phyloP scores from a whole-genome alignment of 2,113 vertebrate species.

The Perca fluviatilis region DNA sequence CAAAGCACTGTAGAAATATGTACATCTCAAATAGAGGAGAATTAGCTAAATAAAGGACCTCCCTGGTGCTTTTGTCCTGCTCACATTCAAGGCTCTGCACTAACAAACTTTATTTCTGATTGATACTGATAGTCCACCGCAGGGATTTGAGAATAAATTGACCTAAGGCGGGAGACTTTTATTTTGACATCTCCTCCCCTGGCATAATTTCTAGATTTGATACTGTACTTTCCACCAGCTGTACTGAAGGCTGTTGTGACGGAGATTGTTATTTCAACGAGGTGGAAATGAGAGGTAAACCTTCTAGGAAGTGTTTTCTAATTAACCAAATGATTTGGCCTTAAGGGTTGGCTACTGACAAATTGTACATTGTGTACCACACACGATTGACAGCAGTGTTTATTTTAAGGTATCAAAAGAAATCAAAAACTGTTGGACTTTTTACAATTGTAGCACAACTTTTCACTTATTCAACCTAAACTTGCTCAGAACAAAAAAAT shows the following conservation, averaged over 20 bases:
- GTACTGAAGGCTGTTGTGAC: constrained; percentile 65
- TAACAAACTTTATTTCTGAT: constrained; percentile 77
- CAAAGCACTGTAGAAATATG: constrained; percentile 80
- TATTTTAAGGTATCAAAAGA: constrained; percentile 70
- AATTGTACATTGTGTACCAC: constrained; percentile 49
- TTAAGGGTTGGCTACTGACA: constrained; percentile 58
- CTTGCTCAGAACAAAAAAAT: too few species aligned
- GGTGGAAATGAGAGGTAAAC: constrained; percentile 76
- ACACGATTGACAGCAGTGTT: constrained; percentile 45
- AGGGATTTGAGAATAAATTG: constrained; percentile 79
- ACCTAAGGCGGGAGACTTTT: constrained; percentile 78
- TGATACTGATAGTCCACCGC: constrained; percentile 70
- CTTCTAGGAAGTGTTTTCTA: constrained; percentile 72
- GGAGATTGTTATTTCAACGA: constrained; percentile 74
- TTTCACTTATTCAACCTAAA: constrained; percentile 3
- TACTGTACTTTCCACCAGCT: constrained; percentile 65
- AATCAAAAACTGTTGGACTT: constrained; percentile 33
- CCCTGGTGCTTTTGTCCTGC: constrained; percentile 77
- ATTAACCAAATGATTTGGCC: constrained; percentile 76
- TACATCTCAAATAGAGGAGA: constrained; percentile 78
- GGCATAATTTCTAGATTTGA: constrained; percentile 69
- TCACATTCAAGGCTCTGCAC: constrained; percentile 56
- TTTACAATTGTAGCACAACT: constrained; percentile 31
- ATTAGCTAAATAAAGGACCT: constrained; percentile 80
- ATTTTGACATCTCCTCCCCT: constrained; percentile 81